phyloP scores from a whole-genome alignment of 2,797 vertebrate genomes.

The Nasua narica region DNA sequence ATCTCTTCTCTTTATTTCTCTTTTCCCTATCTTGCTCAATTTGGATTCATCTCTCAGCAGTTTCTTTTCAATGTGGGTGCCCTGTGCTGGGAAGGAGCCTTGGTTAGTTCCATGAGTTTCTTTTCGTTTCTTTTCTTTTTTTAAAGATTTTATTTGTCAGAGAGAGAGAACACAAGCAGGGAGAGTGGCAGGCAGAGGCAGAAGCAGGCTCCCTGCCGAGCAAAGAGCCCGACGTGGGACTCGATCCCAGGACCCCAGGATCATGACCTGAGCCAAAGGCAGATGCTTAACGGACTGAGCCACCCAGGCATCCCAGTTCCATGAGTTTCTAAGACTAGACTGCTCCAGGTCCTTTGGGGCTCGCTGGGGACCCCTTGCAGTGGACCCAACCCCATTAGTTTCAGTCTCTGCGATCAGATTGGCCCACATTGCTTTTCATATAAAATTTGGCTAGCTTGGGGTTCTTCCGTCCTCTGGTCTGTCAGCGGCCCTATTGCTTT shows the following conservation, averaged over 20 bases:
- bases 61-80: background rate
- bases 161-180: no score
- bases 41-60: background rate
- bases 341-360: background rate
- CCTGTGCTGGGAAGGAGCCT: background rate
- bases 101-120: background rate
- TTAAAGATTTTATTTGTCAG: no score
- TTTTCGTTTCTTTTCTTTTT: no score
- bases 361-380: background rate
- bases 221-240: no score
- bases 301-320: no score
- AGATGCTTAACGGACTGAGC: no score
- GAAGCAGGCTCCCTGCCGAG: no score
- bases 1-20: background rate
- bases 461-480: background rate
- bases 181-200: no score
- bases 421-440: background rate
- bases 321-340: background rate
- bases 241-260: no score
- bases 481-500: background rate
- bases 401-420: background rate
- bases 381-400: background rate
- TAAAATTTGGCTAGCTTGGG: background rate
- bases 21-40: background rate
- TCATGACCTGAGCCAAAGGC: no score